Evolutionary conservation across 2,797 vertebrate species (phyloP).

Genomic region (Sebastes elongatus): DNA sequence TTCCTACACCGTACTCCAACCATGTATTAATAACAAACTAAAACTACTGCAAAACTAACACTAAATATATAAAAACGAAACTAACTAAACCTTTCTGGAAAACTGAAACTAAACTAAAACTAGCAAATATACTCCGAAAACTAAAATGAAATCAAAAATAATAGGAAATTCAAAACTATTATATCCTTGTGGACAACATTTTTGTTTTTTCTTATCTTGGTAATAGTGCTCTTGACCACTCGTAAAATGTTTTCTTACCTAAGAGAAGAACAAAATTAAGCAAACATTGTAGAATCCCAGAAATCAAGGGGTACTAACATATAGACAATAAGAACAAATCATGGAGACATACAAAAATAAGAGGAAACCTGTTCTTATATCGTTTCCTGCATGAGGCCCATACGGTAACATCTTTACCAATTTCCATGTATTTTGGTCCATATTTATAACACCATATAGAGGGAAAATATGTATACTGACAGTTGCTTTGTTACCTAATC

Average conservation of each 20-base stretch:
- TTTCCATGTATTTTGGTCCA: neutral
- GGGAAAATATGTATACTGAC: neutral
- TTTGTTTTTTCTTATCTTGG: no score
- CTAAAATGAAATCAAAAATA: no score
- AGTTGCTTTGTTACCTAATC: slow-evolving; percentile 11
- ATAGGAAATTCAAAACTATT: neutral
- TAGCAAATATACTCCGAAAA: fast-evolving
- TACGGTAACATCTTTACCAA: no score
- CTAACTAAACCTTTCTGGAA: no score
- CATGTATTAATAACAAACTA: no score
- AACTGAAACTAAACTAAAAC: no score
- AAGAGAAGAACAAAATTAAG: neutral
- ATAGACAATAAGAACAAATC: no score
- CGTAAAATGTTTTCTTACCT: neutral
- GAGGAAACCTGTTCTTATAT: no score
- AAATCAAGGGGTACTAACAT: neutral
- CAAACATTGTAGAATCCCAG: neutral
- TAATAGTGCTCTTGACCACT: neutral
- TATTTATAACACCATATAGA: neutral
- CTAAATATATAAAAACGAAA: no score
- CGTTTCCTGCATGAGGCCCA: no score
- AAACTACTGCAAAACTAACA: no score
- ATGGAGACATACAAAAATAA: fast-evolving
- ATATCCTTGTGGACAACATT: no score
- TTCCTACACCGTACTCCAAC: fast-evolving